phyloP scores from a whole-genome alignment of 2,888 invertebrate genomes.

The Trichopria drosophilae region DNA sequence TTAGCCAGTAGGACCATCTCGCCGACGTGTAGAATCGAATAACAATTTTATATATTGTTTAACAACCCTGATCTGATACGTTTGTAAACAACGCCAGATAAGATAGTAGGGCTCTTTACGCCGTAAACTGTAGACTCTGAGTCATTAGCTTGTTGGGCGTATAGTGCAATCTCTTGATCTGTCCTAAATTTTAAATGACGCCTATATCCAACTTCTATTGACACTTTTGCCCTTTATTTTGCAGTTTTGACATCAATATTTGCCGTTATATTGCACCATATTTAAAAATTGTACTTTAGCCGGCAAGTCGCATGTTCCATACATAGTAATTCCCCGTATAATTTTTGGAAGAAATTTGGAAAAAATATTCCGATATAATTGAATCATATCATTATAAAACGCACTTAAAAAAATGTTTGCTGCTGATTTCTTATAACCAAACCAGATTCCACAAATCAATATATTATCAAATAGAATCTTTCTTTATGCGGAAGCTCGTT shows the following conservation, averaged over 20 bases:
- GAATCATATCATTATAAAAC: background rate
- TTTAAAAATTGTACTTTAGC: constrained; percentile 7
- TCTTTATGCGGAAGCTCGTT: background rate
- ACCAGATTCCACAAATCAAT: constrained; percentile 5
- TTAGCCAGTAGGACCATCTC: too few species aligned
- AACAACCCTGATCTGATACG: constrained; percentile 1
- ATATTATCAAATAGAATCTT: constrained; percentile 7
- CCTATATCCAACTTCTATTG: background rate
- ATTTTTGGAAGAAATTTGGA: background rate
- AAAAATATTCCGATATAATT: background rate
- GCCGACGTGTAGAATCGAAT: too few species aligned
- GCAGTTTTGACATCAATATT: background rate
- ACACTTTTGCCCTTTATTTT: background rate
- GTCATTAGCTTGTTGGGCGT: background rate
- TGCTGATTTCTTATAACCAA: background rate
- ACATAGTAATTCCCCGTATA: background rate
- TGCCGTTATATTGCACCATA: too few species aligned
- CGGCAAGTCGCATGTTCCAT: constrained; percentile 2
- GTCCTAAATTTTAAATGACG: background rate
- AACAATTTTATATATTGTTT: too few species aligned
- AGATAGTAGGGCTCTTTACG: background rate
- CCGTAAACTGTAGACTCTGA: background rate
- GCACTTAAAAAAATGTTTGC: constrained; percentile 7
- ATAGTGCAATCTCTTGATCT: background rate
- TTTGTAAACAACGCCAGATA: constrained; percentile 2